A percentile compares a stretch with the other conserved stretches of the same genome.
Evolutionary conservation across 2,888 invertebrate genomes (phyloP).

Genomic region (Chrysolina oricalcia): DNA sequence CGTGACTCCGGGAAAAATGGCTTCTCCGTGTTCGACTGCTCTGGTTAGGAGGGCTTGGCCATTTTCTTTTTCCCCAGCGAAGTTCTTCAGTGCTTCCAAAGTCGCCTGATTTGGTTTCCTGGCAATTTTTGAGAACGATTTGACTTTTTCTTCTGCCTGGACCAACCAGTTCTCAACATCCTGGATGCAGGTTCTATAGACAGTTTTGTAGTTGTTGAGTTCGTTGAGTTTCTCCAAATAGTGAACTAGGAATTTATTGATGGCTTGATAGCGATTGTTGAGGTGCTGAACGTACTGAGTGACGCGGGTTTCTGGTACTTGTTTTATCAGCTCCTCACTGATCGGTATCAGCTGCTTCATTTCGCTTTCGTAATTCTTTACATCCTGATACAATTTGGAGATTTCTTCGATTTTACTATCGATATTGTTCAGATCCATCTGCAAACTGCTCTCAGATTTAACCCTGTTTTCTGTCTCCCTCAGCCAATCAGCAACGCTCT

Average conservation of each 20-base stretch:
- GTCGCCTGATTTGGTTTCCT: conserved; percentile 86
- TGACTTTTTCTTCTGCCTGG: conserved; percentile 83
- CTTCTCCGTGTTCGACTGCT: conserved; percentile 91
- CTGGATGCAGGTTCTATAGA: conserved; percentile 79
- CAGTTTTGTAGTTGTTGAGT: conserved; percentile 80
- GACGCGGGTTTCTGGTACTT: conserved; percentile 88
- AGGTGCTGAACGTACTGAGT: conserved; percentile 87
- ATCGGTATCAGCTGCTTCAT: conserved; percentile 80
- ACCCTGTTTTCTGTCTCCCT: conserved; percentile 86
- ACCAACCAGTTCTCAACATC: conserved; percentile 87
- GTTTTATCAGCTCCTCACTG: conserved; percentile 82
- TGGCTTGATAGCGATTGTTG: conserved; percentile 82
- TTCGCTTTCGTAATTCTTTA: conserved; percentile 78
- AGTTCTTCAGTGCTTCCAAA: conserved; percentile 83
- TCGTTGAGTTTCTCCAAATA: conserved; percentile 83
- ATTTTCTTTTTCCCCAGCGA: conserved; percentile 83
- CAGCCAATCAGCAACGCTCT: conserved; percentile 83
- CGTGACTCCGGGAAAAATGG: conserved; percentile 86
- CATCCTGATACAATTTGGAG: conserved; percentile 77
- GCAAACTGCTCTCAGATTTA: conserved; percentile 81
- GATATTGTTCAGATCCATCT: conserved; percentile 80
- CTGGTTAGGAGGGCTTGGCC: conserved; percentile 86
- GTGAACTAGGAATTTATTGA: conserved; percentile 80
- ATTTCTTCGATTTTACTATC: conserved; percentile 82
- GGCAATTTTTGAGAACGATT: conserved; percentile 82